phyloP scores from a whole-genome alignment of 1,140 invertebrate species.

The Vanessa atalanta region DNA sequence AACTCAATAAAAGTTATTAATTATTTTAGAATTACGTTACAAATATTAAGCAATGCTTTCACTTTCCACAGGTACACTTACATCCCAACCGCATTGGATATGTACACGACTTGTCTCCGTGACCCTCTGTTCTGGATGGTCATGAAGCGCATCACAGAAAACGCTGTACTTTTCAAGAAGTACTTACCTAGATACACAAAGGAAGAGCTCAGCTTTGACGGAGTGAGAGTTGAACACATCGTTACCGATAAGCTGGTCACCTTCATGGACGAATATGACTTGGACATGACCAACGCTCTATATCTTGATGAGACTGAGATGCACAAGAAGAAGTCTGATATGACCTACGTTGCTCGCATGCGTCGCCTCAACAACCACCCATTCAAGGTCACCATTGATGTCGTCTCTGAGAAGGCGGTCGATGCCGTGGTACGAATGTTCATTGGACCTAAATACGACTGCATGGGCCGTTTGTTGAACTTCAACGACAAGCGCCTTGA shows the following conservation, averaged over 20 bases:
- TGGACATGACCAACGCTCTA: slow-evolving; percentile 85
- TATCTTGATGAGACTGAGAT: slow-evolving; percentile 64
- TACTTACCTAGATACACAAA: slow-evolving; percentile 82
- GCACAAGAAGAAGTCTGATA: slow-evolving; percentile 73
- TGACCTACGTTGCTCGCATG: slow-evolving; percentile 67
- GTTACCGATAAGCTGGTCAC: slow-evolving; percentile 84
- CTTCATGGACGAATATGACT: slow-evolving; percentile 86
- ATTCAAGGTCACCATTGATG: slow-evolving; percentile 81
- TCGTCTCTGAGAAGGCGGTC: slow-evolving; percentile 81
- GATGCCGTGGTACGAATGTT: slow-evolving; percentile 82
- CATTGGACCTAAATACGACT: slow-evolving; percentile 83
- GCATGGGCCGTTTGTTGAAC: slow-evolving; percentile 72
- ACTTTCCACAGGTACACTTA: slow-evolving; percentile 68
- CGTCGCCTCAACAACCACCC: slow-evolving; percentile 82
- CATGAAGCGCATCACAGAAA: slow-evolving; percentile 80
- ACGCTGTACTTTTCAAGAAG: slow-evolving; percentile 77
- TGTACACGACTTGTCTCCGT: slow-evolving; percentile 82
- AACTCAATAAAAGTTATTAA: too few relatives aligned
- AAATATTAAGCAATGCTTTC: too few relatives aligned
- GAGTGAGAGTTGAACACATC: slow-evolving; percentile 84
- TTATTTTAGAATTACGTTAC: too few relatives aligned
- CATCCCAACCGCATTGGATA: slow-evolving; percentile 69
- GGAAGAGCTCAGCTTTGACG: slow-evolving; percentile 82
- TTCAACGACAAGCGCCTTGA: slow-evolving; percentile 83
- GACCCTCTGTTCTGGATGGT: slow-evolving; percentile 86